Evolutionary conservation across 2,888 invertebrate species (phyloP), one percentile per base, ranked within the genome.

Genomic region (Clitarchus hookeri): DNA sequence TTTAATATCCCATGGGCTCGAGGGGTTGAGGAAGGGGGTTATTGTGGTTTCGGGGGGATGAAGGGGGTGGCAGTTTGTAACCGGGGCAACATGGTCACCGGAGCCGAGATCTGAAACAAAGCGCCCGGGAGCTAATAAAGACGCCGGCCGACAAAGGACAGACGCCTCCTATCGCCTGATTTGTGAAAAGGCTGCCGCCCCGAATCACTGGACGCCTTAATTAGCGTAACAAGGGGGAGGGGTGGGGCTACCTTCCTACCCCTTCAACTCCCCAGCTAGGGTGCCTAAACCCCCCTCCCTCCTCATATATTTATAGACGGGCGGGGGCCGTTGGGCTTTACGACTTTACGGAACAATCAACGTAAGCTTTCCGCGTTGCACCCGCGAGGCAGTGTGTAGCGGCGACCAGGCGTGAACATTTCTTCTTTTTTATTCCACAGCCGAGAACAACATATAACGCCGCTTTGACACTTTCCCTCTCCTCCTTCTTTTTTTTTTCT

Each of bases 101-200:
- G 65, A 65, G 19, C 65, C n/a, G 65, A 23, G 23, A 65, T 65
- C n/a, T 65, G 65, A 65, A 65, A 65, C 65, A 65, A 65, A 65
- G 65, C 65, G 8, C 23, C n/a, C 23, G 65, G 13, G 65, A 65
- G 65, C 65, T 65, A 65, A 65, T 65, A n/a, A 65, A 65, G 65
- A 65, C 65, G 65, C 23, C n/a, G 11, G n/a, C 65, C 65, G 65
- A 65, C 65, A 65, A 65, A 19, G 65, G 65, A 2, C 23, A n/a
- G 65, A 19, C 65, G 65, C 65, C 65, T 65, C 11, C 65, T n/a
- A 65, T 65, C 65, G 65, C 3, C 65, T 65, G 65, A 65, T 65
- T 65, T 65, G 65, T 65, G 65, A 65, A 65, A 65, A 65, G 65
- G 65, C 65, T 65, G 8, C 65, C 65, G 65, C 65, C 65, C 65